Evolutionary conservation across 2,113 vertebrate genomes (phyloP).

Genomic region (Tauraco erythrolophus): DNA sequence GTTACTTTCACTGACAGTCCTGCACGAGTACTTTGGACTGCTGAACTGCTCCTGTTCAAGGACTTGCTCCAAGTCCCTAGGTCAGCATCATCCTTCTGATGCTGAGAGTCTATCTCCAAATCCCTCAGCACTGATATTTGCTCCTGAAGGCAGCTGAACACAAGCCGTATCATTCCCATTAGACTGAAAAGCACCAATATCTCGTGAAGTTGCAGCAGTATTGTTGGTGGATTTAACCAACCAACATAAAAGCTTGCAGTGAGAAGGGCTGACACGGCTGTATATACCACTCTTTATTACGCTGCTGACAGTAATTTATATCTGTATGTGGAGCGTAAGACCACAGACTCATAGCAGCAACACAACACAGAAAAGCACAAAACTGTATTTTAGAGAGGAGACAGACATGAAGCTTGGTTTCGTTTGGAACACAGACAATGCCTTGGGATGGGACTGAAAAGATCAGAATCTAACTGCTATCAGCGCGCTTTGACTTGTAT

Average conservation of each 20-base stretch:
- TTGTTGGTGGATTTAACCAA: slow-evolving; percentile 17
- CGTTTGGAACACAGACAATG: neutral
- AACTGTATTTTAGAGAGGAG: neutral
- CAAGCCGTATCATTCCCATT: neutral
- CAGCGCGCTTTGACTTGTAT: fast-evolving
- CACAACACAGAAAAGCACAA: neutral
- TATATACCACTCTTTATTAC: neutral
- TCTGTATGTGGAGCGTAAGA: neutral
- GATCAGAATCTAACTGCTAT: neutral
- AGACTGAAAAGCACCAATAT: slow-evolving; percentile 15
- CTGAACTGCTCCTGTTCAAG: fast-evolving
- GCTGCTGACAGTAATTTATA: neutral
- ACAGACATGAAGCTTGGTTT: neutral
- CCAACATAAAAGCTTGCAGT: neutral
- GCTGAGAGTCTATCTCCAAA: neutral
- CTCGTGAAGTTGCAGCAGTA: slow-evolving; percentile 3
- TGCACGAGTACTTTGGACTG: neutral
- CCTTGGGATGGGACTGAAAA: neutral
- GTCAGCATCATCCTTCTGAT: neutral
- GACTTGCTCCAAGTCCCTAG: neutral
- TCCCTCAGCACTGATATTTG: neutral
- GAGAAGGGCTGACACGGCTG: neutral
- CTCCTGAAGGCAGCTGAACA: slow-evolving; percentile 40
- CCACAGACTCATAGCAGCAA: neutral
- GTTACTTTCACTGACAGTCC: neutral